A percentile compares a stretch with the other conserved stretches of the same genome.
Conservation (phyloP, 1,140 invertebrate species). For the Orussus abietinus region DNA sequence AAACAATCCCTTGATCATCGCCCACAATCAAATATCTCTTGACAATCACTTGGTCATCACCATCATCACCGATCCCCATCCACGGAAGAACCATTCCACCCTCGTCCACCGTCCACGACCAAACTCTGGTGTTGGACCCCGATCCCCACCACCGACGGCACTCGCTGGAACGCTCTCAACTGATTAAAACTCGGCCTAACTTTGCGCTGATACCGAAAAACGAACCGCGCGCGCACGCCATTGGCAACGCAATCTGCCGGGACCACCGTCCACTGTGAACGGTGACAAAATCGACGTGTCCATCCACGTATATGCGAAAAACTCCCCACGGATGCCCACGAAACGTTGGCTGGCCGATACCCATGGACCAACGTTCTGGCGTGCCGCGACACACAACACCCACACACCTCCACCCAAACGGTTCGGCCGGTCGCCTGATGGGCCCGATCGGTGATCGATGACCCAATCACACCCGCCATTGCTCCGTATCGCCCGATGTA, state of each 20-base stretch:
- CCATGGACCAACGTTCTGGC: constrained; percentile 6
- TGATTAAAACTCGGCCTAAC: too few species aligned
- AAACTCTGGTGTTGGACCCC: constrained; percentile 32
- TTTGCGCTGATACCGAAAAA: too few species aligned
- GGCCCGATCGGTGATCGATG: not conserved
- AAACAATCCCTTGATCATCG: constrained; percentile 1
- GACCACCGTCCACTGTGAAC: too few species aligned
- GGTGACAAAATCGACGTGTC: too few species aligned
- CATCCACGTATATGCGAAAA: too few species aligned
- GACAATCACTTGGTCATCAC: too few species aligned
- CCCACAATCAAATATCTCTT: constrained; percentile 15
- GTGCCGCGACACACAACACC: too few species aligned
- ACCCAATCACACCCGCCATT: constrained; percentile 4
- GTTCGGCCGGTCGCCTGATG: constrained; percentile 21
- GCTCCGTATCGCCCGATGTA: constrained; percentile 5
- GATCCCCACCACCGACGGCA: constrained; percentile 14
- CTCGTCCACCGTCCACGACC: constrained; percentile 10
- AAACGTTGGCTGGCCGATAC: not conserved
- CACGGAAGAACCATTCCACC: constrained; percentile 5
- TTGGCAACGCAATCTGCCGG: too few species aligned
- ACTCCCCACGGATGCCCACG: too few species aligned
- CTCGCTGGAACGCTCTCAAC: constrained; percentile 17
- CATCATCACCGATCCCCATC: too few species aligned
- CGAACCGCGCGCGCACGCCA: too few species aligned
- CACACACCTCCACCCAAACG: too few species aligned